A percentile compares a stretch with the other conserved stretches of the same genome.
Evolutionary conservation across 2,888 invertebrate genomes (phyloP).

Genomic region (Perizoma flavofasciatum): DNA sequence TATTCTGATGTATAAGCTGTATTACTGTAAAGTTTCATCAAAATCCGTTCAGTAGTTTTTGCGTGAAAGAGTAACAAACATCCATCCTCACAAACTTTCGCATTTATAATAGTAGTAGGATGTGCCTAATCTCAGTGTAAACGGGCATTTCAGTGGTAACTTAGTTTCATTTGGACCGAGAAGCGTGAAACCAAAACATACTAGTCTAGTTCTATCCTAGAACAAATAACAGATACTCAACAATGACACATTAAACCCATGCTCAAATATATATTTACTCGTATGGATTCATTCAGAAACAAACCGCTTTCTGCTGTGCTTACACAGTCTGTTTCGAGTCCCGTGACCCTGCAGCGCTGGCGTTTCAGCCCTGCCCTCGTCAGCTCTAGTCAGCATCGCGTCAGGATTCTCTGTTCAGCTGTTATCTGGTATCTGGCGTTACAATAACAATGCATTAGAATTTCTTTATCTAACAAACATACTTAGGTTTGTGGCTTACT

Average conservation of each 20-base stretch:
- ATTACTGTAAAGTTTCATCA: no score
- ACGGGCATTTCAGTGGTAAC: no score
- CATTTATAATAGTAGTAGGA: no score
- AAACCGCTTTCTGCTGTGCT: conserved; percentile 9
- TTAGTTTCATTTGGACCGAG: no score
- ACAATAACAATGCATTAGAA: neutral
- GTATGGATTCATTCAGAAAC: neutral
- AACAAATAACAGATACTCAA: no score
- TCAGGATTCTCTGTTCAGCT: conserved; percentile 27
- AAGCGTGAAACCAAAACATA: no score
- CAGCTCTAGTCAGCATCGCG: conserved; percentile 51
- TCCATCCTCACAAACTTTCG: no score
- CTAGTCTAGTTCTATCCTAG: no score
- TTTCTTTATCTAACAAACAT: neutral
- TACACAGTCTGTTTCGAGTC: conserved; percentile 10
- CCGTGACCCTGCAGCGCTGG: conserved; percentile 48
- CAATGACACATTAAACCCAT: neutral
- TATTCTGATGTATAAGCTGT: no score
- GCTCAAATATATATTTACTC: neutral
- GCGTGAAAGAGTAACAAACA: no score
- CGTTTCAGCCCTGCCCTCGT: conserved; percentile 46
- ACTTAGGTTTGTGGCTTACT: neutral
- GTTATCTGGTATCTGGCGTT: neutral
- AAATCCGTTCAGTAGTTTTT: no score
- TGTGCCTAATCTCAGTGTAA: no score